phyloP scores from a whole-genome alignment of 2,113 vertebrate species.

The Oryctolagus cuniculus region DNA sequence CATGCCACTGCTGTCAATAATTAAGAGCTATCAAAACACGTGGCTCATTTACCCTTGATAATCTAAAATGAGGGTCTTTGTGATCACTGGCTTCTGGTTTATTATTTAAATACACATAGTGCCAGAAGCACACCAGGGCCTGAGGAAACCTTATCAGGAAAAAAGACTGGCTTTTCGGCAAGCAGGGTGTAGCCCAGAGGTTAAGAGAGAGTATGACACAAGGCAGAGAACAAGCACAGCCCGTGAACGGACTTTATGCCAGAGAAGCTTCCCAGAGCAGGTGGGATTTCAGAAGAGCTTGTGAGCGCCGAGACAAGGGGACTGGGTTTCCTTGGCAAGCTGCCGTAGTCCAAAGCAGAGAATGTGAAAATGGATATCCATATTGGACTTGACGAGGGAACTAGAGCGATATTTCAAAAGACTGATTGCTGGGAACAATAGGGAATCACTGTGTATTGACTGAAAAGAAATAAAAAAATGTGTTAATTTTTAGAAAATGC shows the following conservation, averaged over 20 bases:
- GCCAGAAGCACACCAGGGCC: neutral
- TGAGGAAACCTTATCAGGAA: neutral
- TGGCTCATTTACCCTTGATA: conserved; percentile 77
- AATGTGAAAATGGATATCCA: neutral
- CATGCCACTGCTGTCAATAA: conserved; percentile 72
- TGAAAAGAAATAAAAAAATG: neutral
- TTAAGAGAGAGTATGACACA: neutral
- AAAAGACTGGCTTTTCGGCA: conserved; percentile 24
- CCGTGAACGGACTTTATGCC: neutral
- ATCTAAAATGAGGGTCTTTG: conserved; percentile 65
- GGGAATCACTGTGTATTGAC: neutral
- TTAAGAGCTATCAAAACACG: conserved; percentile 78
- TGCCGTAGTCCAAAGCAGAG: conserved; percentile 23
- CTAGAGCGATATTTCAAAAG: neutral
- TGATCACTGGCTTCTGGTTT: conserved; percentile 71
- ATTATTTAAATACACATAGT: conserved; percentile 63
- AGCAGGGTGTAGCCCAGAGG: neutral
- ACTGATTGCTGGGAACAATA: neutral
- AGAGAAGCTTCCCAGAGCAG: conserved; percentile 46
- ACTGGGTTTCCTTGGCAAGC: conserved; percentile 69
- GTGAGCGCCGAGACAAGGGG: conserved; percentile 35
- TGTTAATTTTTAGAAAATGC: neutral
- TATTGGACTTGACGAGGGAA: neutral
- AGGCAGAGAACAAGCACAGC: neutral
- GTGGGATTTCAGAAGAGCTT: conserved; percentile 66